Evolutionary conservation across 2,113 vertebrate genomes (phyloP), one percentile per base, ranked within the genome.

Genomic region (Collichthys lucidus): DNA sequence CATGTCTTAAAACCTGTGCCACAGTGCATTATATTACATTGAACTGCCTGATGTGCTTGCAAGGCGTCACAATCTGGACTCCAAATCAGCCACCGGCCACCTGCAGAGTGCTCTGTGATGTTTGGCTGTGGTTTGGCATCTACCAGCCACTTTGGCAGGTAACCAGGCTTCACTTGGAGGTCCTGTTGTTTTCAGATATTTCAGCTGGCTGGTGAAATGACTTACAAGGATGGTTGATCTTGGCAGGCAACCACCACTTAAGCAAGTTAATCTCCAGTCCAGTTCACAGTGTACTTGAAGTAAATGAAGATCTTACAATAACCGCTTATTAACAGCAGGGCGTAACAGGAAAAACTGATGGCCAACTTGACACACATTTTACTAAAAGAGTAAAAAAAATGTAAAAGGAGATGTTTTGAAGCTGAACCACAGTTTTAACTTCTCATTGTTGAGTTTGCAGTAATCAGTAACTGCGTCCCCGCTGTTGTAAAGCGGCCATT

Each of bases 161-260:
- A 22, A 72, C 63, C 64, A 76, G 57, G 47, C 68, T 31, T 57
- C 35, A 3, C 65, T 74, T 14, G 7, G 69, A 76, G 85, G 50
- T 69, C 70, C 56, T 71, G 76, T 62, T 85, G 72, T 84, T 81
- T 61, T 79, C 57, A 61, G 67, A 71, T 67, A 68, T 69, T 72
- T 81, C 35, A 79, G 86, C 55, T 72, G 69, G 76, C 76, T 19
- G 52, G 40, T 64, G 19, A 77, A 42, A 56, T 67, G 24, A 61
- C 80, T 52, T 47, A 77, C 57, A 52, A 67, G 56, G 46, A 65
- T 66, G 26, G 63, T 76, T 81, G 59, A 71, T 46, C 87, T 71
- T 74, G 70, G 70, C 64, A 78, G 52, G n/a, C 55, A 53, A 11
- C 70, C 24, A 42, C 40, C 47, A 26, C 56, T 14, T 35, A 24